Evolutionary conservation across 2,113 vertebrate species (phyloP).

Genomic region (Sinocyclocheilus anophthalmus): DNA sequence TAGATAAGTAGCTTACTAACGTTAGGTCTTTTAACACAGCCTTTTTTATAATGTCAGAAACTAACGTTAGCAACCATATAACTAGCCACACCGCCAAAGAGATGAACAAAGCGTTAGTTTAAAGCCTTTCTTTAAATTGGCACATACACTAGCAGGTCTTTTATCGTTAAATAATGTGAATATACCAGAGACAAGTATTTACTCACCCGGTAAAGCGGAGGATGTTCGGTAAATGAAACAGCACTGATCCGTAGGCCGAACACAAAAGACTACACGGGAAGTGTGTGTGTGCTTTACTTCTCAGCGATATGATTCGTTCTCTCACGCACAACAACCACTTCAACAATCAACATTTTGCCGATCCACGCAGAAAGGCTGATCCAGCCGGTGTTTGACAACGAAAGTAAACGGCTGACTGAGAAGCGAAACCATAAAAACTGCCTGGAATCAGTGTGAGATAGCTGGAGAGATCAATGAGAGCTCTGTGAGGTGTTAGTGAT

Average conservation of each 20-base stretch:
- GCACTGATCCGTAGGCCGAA: slow-evolving; percentile 32
- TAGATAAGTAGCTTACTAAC: too few species aligned
- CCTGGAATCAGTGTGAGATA: neutral
- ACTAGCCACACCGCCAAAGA: slow-evolving; percentile 21
- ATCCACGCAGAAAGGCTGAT: neutral
- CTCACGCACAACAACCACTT: neutral
- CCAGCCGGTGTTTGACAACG: neutral
- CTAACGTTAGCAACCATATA: slow-evolving; percentile 8
- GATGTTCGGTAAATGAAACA: neutral
- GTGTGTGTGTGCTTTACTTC: slow-evolving; percentile 21
- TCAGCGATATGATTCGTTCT: slow-evolving; percentile 9
- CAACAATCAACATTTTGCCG: neutral
- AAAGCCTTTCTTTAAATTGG: neutral
- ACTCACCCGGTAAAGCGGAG: slow-evolving; percentile 25
- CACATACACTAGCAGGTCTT: neutral
- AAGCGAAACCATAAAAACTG: neutral
- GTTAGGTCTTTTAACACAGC: neutral
- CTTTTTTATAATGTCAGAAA: slow-evolving; percentile 6
- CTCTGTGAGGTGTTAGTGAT: neutral
- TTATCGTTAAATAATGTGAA: neutral
- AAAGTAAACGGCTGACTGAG: neutral
- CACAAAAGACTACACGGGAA: slow-evolving; percentile 45
- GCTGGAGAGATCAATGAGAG: neutral
- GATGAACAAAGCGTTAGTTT: neutral
- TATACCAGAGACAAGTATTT: neutral